phyloP scores from a whole-genome alignment of 2,113 vertebrate species.

The Oxyura jamaicensis region DNA sequence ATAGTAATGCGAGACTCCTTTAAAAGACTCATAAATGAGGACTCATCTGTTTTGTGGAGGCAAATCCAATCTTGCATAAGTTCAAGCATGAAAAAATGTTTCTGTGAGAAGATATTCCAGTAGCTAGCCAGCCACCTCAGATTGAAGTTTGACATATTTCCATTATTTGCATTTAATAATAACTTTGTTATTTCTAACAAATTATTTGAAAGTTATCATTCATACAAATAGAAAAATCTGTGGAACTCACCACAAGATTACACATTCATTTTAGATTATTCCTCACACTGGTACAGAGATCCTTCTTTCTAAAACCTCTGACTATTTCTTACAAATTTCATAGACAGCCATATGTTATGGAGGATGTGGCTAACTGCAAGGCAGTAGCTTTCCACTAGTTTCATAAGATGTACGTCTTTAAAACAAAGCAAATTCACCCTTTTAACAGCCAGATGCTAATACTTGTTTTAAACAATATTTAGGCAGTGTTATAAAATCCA shows the following conservation, averaged over 20 bases:
- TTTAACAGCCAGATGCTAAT: background rate
- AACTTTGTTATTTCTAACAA: conserved; percentile 16
- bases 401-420: background rate
- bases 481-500: background rate
- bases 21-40: background rate
- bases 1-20: background rate
- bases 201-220: background rate
- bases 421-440: background rate
- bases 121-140: background rate
- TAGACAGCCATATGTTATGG: background rate
- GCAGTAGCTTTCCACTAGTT: background rate
- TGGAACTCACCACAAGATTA: background rate
- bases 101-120: background rate
- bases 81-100: background rate
- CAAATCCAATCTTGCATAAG: background rate
- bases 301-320: background rate
- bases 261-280: background rate
- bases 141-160: background rate
- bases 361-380: background rate
- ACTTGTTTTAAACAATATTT: background rate
- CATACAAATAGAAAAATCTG: background rate
- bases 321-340: background rate
- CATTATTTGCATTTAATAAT: conserved; percentile 7
- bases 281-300: background rate
- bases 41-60: background rate